These are phyloP conservation scores for Archips crataeganus DNA, from an alignment of 2,888 invertebrate species.

Conservation along the genomic window DNA sequence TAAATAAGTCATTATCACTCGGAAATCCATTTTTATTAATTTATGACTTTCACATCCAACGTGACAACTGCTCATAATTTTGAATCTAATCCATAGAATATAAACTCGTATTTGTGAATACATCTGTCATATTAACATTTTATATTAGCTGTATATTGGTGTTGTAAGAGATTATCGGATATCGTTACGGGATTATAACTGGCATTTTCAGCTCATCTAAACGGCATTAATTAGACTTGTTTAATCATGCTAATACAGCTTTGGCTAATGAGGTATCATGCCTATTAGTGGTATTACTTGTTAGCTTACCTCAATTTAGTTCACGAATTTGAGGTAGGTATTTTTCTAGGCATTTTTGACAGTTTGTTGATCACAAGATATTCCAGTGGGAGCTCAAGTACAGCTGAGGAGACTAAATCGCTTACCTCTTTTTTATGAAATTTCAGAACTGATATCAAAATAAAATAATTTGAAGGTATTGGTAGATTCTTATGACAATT, in stretches of 20 bases:
- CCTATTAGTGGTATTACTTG: conserved; percentile 24
- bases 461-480: no score
- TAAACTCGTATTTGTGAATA: neutral
- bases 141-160: conserved; percentile 9
- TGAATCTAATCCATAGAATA: neutral
- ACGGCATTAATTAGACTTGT: conserved; percentile 30
- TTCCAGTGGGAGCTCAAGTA: neutral
- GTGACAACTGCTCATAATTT: neutral
- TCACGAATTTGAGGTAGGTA: conserved; percentile 5
- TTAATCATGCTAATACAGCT: conserved; percentile 35
- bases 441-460: no score
- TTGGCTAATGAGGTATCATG: conserved; percentile 31
- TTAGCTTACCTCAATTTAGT: conserved; percentile 18
- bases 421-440: no score
- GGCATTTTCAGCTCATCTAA: conserved; percentile 17
- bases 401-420: no score
- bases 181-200: conserved; percentile 17
- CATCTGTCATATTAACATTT: conserved; percentile 10
- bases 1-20: neutral
- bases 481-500: no score
- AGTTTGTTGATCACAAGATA: neutral
- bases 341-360: neutral
- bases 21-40: neutral
- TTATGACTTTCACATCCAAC: neutral
- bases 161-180: conserved; percentile 17